phyloP scores from a whole-genome alignment of 2,797 vertebrate species.

The Odontamblyopus rebecca region DNA sequence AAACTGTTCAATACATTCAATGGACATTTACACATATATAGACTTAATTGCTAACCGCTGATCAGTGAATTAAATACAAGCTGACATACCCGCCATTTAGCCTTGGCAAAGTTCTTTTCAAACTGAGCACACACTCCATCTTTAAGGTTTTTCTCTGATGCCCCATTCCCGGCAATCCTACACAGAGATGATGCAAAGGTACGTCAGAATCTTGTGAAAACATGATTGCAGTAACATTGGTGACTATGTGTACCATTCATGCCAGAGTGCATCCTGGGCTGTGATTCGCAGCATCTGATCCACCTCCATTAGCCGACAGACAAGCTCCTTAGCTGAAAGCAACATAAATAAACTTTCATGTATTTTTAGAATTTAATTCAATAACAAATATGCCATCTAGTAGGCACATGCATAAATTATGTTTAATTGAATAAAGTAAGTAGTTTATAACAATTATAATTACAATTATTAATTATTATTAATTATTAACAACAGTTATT shows the following conservation, averaged over 20 bases:
- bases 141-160: conserved; percentile 87
- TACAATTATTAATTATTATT: no score
- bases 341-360: neutral
- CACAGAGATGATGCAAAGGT: conserved; percentile 23
- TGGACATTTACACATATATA: conserved; percentile 10
- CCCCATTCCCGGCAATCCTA: conserved; percentile 85
- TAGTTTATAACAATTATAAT: no score
- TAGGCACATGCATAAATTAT: no score
- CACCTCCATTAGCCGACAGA: conserved; percentile 86
- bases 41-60: no score
- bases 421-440: no score
- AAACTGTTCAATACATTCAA: conserved; percentile 24
- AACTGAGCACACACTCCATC: conserved; percentile 87
- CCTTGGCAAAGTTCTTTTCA: conserved; percentile 90
- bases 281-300: conserved; percentile 88
- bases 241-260: conserved; percentile 76
- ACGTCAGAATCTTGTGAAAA: conserved; percentile 1
- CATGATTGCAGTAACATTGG: conserved; percentile 2
- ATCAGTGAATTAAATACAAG: neutral
- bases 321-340: conserved; percentile 82
- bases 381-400: no score
- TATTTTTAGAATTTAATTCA: neutral
- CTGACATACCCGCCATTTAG: conserved; percentile 86
- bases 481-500: no score
- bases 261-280: conserved; percentile 84